Base-by-base conservation (phyloP, 2,888 invertebrate species). In the Eupithecia subumbrata region DNA sequence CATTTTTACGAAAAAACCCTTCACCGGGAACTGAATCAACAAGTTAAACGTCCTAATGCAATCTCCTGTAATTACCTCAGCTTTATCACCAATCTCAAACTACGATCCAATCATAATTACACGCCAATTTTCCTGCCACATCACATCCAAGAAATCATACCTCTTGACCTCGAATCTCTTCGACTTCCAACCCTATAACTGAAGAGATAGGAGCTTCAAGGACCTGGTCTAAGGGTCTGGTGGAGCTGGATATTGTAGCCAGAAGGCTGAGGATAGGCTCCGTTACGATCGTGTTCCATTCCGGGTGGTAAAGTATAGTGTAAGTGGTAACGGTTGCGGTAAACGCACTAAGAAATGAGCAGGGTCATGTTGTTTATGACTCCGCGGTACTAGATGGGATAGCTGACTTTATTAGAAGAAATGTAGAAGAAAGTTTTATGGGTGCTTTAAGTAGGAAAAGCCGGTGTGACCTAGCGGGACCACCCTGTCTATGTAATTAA, bases 251-350 rank as follows among this genome's bases (percentile, higher is more conserved):
- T 74, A 48, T 67, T 69, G 72, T 48, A 70, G 48, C 73, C 34
- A 68, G 72, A 75, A 76, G 76, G 72, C 69, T 66, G 77, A 83
- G 79, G 81, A 81, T 76, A 80, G 56, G 77, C 78, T 74, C 83
- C 84, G 82, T 84, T 89, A 89, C 89, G 87, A 89, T 86, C 86
- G 81, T 78, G 79, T 76, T 79, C 90, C 88, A 90, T 91, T 91
- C 91, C 83, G 81, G 82, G 84, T 83, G 85, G 86, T 87, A 87
- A 88, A 86, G 86, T 87, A 84, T 84, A 83, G 83, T 78, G 80
- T 84, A 82, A 85, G 83, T 84, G 76, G 84, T 89, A 90, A 89
- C 89, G 89, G 89, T 89, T 86, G 84, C 76, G 78, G 83, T 79
- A 81, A 75, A 75, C 73, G 70, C 63, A 73, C 72, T 75, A 75